A percentile compares a stretch with the other conserved stretches of the same genome.
phyloP scores from a whole-genome alignment of 2,797 vertebrate species.

The Podarcis siculus region DNA sequence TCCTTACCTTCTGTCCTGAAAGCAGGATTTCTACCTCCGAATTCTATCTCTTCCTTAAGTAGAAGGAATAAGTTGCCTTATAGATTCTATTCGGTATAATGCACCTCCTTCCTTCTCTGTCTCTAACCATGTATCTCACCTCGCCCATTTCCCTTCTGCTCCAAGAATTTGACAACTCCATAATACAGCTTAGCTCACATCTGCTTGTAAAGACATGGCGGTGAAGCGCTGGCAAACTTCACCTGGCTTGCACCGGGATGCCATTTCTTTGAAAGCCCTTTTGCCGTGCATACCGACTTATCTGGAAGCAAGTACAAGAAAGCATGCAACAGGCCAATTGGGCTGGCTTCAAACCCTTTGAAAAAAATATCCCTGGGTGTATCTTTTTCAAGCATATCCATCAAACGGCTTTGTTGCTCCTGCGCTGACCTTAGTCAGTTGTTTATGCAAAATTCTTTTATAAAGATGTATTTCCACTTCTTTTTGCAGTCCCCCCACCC shows the following conservation, averaged over 20 bases:
- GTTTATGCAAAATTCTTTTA: conserved; percentile 59
- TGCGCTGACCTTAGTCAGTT: conserved; percentile 45
- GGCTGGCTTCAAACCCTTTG: conserved; percentile 4
- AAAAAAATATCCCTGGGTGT: conserved; percentile 24
- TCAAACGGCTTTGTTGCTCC: conserved; percentile 63
- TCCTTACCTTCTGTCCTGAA: too few species aligned
- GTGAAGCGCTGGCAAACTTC: conserved; percentile 22
- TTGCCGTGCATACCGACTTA: background rate
- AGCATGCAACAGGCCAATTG: background rate
- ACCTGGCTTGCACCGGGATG: conserved; percentile 14
- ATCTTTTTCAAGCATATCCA: conserved; percentile 24
- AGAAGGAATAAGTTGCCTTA: too few species aligned
- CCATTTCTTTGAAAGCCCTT: conserved; percentile 55
- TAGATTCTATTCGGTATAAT: background rate
- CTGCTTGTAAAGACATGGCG: conserved; percentile 44
- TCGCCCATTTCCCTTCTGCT: background rate
- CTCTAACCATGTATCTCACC: background rate
- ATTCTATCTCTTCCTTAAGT: too few species aligned
- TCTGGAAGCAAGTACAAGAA: conserved; percentile 19
- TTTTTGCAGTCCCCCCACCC: background rate
- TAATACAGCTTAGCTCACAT: conserved; percentile 19
- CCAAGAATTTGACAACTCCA: background rate
- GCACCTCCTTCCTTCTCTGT: background rate
- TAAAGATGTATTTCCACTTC: conserved; percentile 53
- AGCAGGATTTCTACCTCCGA: too few species aligned